A percentile compares a stretch with the other conserved stretches of the same genome.
These are phyloP conservation scores for Scortum barcoo DNA, from an alignment of 2,113 vertebrate species.

Conservation along the genomic window DNA sequence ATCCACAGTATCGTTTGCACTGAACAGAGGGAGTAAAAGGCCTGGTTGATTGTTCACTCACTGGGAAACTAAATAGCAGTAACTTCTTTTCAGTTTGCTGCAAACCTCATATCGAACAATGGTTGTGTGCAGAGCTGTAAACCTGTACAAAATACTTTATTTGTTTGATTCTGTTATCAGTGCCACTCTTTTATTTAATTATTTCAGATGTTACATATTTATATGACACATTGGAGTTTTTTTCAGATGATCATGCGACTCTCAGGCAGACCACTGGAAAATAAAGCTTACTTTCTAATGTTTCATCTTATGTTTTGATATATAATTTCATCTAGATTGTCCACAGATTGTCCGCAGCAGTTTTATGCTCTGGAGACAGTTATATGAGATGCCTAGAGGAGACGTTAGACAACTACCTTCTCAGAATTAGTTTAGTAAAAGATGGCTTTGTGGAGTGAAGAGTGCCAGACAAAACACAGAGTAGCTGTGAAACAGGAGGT, in stretches of 20 bases:
- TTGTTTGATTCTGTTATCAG: conserved; percentile 14
- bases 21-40: conserved; percentile 21
- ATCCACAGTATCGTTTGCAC: neutral
- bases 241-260: neutral
- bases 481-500: conserved; percentile 35
- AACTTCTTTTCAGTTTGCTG: neutral
- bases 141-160: neutral
- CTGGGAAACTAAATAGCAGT: conserved; percentile 6
- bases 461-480: conserved; percentile 45
- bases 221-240: neutral
- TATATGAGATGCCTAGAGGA: neutral
- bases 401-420: neutral
- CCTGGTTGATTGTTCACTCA: conserved; percentile 6
- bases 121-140: neutral
- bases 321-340: neutral
- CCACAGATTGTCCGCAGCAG: neutral
- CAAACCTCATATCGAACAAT: neutral
- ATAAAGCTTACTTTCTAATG: conserved; percentile 28
- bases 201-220: neutral
- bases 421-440: conserved; percentile 11
- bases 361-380: neutral
- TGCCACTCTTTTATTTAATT: neutral
- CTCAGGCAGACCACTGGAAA: neutral
- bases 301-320: neutral
- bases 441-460: conserved; percentile 13